Evolutionary conservation across 2,113 vertebrate species (phyloP), one percentile per base, ranked within the genome.

Genomic region (Erythrocebus patas): DNA sequence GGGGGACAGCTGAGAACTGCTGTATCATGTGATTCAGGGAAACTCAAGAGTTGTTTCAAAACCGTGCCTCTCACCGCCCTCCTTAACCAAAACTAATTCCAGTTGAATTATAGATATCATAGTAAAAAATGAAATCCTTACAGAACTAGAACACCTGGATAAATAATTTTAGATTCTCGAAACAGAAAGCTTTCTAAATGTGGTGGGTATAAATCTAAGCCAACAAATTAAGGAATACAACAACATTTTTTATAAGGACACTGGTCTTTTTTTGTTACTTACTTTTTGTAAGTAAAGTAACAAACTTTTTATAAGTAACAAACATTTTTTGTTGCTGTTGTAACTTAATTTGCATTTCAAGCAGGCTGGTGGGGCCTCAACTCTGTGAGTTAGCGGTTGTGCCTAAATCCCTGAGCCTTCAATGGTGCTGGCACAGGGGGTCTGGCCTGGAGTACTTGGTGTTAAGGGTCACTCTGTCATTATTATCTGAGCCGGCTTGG

Each of bases 371-470:
- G 35, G 22, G 48, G 59, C 5, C 75, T 52, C 38, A 1, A 20
- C 55, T 40, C 48, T 20, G 1, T 17, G 18, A 59, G 59, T 35
- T 25, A 25, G 88, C n/a, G 32, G 4, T 13, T 20, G 30, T 14
- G 8, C 45, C 76, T 76, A 20, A n/a, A 38, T 18, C 40, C 76
- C 35, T 35, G 23, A 38, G n/a, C 52, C 72, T 50, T 30, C 66
- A 30, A 48, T 0, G 0, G 0, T n/a, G 12, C 30, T 43, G 35
- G 1, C 5, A n/a, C 22, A 27, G 32, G 70, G 18, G 12, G 30
- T 50, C 43, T 27, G 32, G 8, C 43, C 18, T 23, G 70, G 18
- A 6, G 38, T 5, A 35, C 72, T 35, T 40, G 27, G 52, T 27
- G n/a, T 38, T 7, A 25, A 32, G 16, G 25, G 30, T 30, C n/a